Evolutionary conservation across 35 echinoderm and acorn worm genomes (phyloP), one percentile per base, ranked within the genome.

Genomic region (Heliocidaris tuberculata): DNA sequence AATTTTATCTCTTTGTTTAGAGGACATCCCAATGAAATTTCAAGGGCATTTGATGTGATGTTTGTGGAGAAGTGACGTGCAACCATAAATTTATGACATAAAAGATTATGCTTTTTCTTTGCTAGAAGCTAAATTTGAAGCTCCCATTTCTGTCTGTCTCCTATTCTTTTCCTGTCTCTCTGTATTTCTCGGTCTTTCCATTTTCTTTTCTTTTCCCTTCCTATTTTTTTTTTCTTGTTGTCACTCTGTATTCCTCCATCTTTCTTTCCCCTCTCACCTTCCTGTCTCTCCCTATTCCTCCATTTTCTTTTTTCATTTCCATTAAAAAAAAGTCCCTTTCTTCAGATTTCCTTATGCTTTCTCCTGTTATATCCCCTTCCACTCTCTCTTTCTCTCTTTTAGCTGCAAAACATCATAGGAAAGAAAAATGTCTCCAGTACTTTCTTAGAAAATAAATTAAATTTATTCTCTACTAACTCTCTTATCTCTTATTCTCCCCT

Each of bases 1-100:
- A 89, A 47, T 89, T 89, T 89, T 89, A 89, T 89, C 87, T 89
- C 29, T 89, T 89, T 47, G 87, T 47, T 89, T 48, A 15, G 29
- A 89, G 87, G 47, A 24, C 87, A 89, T 16, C 8, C 65, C 65
- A 48, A 89, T 89, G 47, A 89, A 89, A 89, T 48, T 89, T 89
- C 31, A 89, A 89, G 87, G 87, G 87, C 87, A 27, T 78, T 21
- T 78, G 19, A 78, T 78, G 19, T 27, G 65, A 78, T 78, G 65
- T 78, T 78, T 78, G 65, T 19, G 17, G 65, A 78, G 65, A 78
- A 78, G 65, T 78, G 65, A 78, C 65, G 65, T 78, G 65, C 65
- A 9, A 78, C 65, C 65, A n/a, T n/a, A 78, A 78, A 78, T 78
- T 78, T 19, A 78, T 78, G 65, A 78, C 65, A 78, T 78, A 78